phyloP scores from a whole-genome alignment of 1,140 invertebrate genomes.

The Lanistes nyassanus region DNA sequence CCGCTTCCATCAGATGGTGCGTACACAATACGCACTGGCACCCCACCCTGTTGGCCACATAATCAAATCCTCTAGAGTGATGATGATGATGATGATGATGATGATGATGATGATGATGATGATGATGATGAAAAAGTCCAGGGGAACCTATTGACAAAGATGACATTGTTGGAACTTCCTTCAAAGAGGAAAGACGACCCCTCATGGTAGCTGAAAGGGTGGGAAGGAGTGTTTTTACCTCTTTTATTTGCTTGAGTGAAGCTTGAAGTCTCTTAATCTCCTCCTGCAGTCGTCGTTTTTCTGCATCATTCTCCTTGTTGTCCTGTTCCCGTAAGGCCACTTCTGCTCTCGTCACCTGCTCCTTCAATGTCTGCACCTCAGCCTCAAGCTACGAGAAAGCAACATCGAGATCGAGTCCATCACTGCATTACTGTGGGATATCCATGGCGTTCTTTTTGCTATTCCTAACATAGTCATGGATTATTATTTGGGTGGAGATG shows the following conservation, averaged over 20 bases:
- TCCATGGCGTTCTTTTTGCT: too few species aligned
- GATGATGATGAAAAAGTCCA: too few species aligned
- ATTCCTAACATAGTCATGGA: too few species aligned
- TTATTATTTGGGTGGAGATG: too few species aligned
- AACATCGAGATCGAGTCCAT: background rate
- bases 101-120: too few species aligned
- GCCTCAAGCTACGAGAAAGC: conserved; percentile 40
- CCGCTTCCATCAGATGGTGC: conserved; percentile 42
- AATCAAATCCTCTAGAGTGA: background rate
- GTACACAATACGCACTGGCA: conserved; percentile 48
- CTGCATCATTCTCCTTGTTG: conserved; percentile 39
- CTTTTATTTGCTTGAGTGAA: conserved; percentile 29
- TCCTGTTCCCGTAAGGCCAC: conserved; percentile 38
- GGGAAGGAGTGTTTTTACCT: background rate
- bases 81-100: too few species aligned
- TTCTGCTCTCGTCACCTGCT: conserved; percentile 50
- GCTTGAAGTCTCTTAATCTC: conserved; percentile 49
- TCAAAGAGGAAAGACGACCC: too few species aligned
- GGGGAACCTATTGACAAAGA: too few species aligned
- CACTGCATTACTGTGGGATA: background rate
- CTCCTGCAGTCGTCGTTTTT: conserved; percentile 48
- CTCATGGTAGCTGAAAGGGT: too few species aligned
- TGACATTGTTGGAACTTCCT: too few species aligned
- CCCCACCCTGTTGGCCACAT: conserved; percentile 18
- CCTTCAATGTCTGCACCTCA: conserved; percentile 51